Evolutionary conservation across 2,888 invertebrate species (phyloP), one percentile per base, ranked within the genome.

Genomic region (Lasioglossum leucozonium): DNA sequence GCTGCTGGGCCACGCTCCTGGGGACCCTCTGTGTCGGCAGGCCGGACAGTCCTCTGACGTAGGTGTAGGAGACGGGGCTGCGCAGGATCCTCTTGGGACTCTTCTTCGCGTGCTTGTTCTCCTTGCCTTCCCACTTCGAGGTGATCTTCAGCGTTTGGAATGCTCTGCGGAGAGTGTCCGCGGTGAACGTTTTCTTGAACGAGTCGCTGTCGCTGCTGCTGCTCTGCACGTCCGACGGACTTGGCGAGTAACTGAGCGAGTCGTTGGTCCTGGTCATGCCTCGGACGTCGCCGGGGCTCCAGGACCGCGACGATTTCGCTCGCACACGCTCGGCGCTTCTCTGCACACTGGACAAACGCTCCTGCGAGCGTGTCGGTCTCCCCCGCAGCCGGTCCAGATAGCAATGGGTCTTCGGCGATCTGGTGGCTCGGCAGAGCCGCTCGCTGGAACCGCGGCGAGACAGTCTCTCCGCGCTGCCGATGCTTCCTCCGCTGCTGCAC

Each of bases 21-120:
- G 98, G 98, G 37, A 98, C 97, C 92, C 98, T 96, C 93, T 98
- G 98, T 0, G 98, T 98, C 11, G 98, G 98, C 79, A 98, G 95
- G 16, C 98, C 98, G 13, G 98, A 98, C 87, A 98, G 96, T 72
- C 98, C 98, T 88, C 97, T 97, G 2, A 97, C 97, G 94, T 98
- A 98, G 13, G 97, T 97, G 94, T 98, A 98, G 0, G 97, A 96
- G 18, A 98, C 97, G 1, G 98, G 98, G 76, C 97, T 96, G 62
- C 98, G 96, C 13, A 98, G 95, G 86, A 98, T 98, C 90, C 97
- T 96, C 93, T 97, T 97, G 1, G 97, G 97, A 81, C 95, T 92
- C 81, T 94, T 94, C 82, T 94, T 94, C 30, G 89, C 88, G 58
- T 91, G 91, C 81, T 93, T 92, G 92, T 96, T 97, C 90, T 97